Evolutionary conservation across 2,113 vertebrate genomes (phyloP).

Genomic region (Xenopus borealis): DNA sequence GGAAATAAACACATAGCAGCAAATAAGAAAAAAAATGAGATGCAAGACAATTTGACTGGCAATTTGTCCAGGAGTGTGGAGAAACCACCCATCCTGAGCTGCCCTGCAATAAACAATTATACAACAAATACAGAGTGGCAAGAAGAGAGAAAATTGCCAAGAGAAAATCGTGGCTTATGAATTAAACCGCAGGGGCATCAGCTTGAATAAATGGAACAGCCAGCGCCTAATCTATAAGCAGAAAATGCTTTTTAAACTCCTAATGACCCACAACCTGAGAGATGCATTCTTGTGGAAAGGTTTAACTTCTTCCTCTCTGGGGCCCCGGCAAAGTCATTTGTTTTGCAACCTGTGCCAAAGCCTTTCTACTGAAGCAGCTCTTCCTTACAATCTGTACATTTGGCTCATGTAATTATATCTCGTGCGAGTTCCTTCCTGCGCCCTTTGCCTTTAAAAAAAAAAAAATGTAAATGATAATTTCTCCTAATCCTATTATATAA

Average conservation of each 20-base stretch:
- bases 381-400: too few species aligned
- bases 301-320: background rate
- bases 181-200: slow-evolving; percentile 35
- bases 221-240: slow-evolving; percentile 32
- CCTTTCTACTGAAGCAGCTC: too few species aligned
- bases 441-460: too few species aligned
- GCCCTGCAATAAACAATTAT: slow-evolving; percentile 34
- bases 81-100: slow-evolving; percentile 16
- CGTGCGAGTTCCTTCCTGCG: too few species aligned
- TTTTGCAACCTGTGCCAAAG: too few species aligned
- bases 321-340: background rate
- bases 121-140: slow-evolving; percentile 36
- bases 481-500: too few species aligned
- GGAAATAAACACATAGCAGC: background rate
- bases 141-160: slow-evolving; percentile 36
- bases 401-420: too few species aligned
- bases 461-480: too few species aligned
- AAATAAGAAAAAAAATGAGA: slow-evolving; percentile 1
- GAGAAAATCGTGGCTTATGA: slow-evolving; percentile 28
- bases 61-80: slow-evolving; percentile 4
- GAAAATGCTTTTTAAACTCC: slow-evolving; percentile 36
- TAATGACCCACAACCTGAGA: slow-evolving; percentile 20
- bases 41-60: slow-evolving; percentile 10
- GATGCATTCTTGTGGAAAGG: slow-evolving; percentile 13
- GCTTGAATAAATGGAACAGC: slow-evolving; percentile 33